Evolutionary conservation across 2,888 invertebrate species (phyloP).

Genomic region (Carabus problematicus): DNA sequence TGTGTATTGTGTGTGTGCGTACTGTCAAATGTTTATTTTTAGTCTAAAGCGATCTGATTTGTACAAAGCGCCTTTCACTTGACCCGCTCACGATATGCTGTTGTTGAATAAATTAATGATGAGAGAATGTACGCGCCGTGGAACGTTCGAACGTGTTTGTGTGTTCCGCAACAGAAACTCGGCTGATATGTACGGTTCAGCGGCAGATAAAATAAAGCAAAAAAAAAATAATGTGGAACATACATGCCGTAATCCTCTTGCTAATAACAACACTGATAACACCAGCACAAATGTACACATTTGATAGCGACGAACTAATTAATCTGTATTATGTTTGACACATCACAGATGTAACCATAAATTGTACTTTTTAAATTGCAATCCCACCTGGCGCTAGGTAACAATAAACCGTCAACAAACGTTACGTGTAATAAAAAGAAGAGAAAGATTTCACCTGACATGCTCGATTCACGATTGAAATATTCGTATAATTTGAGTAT

Average conservation of each 20-base stretch:
- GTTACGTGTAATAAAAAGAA: no score
- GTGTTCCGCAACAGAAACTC: no score
- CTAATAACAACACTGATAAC: slow-evolving; percentile 3
- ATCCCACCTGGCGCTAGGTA: background rate
- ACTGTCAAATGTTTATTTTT: slow-evolving; percentile 17
- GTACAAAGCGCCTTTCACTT: slow-evolving; percentile 2
- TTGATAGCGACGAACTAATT: slow-evolving; percentile 1
- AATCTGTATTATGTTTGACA: slow-evolving; percentile 5
- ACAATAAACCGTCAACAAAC: background rate
- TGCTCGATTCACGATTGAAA: no score
- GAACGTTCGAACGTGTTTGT: no score
- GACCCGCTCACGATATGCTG: background rate
- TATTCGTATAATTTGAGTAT: no score
- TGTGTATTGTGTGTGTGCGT: background rate
- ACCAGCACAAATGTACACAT: background rate
- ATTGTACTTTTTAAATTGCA: background rate
- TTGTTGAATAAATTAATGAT: no score
- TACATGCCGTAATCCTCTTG: slow-evolving; percentile 6
- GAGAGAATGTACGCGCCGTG: no score
- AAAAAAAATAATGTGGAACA: background rate
- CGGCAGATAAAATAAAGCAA: background rate
- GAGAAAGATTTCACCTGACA: no score
- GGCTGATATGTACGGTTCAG: background rate
- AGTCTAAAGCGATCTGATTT: slow-evolving; percentile 13
- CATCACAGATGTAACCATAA: slow-evolving; percentile 9